Base-by-base conservation (phyloP, 2,888 invertebrate genomes). In the Pristionchus arcanus region DNA sequence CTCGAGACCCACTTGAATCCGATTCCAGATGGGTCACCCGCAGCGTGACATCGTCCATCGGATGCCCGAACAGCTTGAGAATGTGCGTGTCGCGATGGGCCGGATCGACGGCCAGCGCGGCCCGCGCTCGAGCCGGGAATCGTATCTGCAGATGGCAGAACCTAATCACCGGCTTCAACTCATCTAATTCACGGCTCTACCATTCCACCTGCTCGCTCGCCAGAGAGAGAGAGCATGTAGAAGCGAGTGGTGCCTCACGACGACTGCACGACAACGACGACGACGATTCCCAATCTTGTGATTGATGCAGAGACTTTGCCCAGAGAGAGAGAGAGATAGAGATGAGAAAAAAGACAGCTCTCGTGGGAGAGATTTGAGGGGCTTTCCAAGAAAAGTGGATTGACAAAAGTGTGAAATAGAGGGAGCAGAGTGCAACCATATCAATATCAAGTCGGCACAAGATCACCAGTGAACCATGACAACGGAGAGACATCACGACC, bases 41-140 rank as follows among this genome's bases (percentile, higher is more conserved):
- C 74, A 93, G 71, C 16, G 91, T 91, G 63, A 94, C 83, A 81
- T 92, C 90, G n/a, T 92, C 91, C 55, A 94, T 90, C 31, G 94
- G 94, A 88, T 92, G 91, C 59, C 94, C 94, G 68, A 92, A 91
- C 13, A 94, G 91, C 37, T 91, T 90, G 53, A 94, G 68, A 25
- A 91, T 68, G 66, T 91, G 91, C 15, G 92, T 91, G 66, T 92
- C 92, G 0, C 28, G 66, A 19, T 42, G 66, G 25, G 34, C 37
- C n/a, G 21, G 25, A 25, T 55, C 59, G 3, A 59, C 59, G 16
- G 55, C 59, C 13, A 85, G 55, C 2, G 37, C 59, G 5, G 84
- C 84, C 5, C 84, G 59, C 3, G 59, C 59, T 34, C 59, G 84
- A 31, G 84, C 15, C 3, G 34, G 31, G 59, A 85, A 85, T 5